A percentile compares a stretch with the other conserved stretches of the same genome.
Conservation (phyloP, 2,113 vertebrate species). For the Myiozetetes cayanensis region DNA sequence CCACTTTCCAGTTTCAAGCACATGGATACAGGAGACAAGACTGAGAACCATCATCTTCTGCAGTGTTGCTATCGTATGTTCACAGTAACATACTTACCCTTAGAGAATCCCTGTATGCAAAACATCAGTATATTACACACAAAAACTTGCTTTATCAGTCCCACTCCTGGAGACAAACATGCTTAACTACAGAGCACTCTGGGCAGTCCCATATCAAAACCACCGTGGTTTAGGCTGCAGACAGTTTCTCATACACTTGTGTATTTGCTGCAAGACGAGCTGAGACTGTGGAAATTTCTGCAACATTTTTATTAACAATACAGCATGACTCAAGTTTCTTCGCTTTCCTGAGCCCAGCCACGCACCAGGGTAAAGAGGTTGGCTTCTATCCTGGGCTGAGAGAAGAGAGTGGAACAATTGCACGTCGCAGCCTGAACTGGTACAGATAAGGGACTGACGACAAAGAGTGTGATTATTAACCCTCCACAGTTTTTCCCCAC, state of each 20-base stretch:
- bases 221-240: neutral
- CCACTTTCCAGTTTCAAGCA: neutral
- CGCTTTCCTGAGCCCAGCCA: neutral
- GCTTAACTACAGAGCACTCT: neutral
- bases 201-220: conserved; percentile 6
- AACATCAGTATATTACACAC: neutral
- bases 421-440: neutral
- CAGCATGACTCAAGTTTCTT: neutral
- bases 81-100: neutral
- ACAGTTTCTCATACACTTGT: neutral
- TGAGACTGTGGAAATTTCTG: conserved; percentile 22
- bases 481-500: neutral
- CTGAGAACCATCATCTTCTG: neutral
- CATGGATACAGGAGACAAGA: neutral
- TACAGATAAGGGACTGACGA: neutral
- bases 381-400: neutral
- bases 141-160: neutral
- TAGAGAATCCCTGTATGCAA: neutral
- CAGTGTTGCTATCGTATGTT: neutral
- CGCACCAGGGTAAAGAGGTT: neutral
- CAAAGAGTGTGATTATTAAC: neutral
- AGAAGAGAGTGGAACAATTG: neutral
- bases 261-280: neutral
- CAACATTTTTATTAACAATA: neutral
- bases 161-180: neutral